These are phyloP conservation scores for Sphaerodactylus townsendi DNA, from an alignment of 2,113 vertebrate genomes.

Conservation along the genomic window DNA sequence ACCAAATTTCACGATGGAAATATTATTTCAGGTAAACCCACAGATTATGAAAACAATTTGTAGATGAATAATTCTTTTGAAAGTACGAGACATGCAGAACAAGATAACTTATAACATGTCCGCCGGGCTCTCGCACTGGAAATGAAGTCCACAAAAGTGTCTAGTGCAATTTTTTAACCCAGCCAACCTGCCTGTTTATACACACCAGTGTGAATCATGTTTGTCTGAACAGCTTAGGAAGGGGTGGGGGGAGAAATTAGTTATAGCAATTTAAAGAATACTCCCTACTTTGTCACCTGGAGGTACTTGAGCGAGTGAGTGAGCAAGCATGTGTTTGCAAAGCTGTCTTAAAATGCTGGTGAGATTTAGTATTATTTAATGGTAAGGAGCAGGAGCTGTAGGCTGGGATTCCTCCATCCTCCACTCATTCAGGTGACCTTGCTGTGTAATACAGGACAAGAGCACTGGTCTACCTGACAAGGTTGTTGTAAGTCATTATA, in stretches of 20 bases:
- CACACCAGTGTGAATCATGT: background rate
- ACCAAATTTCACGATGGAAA: constrained; percentile 6
- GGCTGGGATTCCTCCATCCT: background rate
- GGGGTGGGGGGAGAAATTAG: background rate
- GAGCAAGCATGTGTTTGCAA: background rate
- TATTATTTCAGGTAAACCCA: constrained; percentile 11
- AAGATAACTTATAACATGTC: background rate
- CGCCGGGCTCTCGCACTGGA: background rate
- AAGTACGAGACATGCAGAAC: background rate
- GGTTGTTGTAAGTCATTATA: background rate
- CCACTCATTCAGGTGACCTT: background rate
- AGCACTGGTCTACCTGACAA: background rate
- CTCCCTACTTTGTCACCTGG: background rate
- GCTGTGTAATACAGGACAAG: background rate
- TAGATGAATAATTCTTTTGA: background rate
- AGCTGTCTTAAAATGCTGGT: background rate
- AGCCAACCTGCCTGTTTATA: background rate
- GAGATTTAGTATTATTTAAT: background rate
- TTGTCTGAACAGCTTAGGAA: background rate
- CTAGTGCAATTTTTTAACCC: background rate
- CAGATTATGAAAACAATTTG: background rate
- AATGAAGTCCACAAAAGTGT: background rate
- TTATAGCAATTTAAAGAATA: background rate
- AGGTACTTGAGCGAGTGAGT: background rate
- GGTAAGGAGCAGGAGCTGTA: background rate